These are phyloP conservation scores for Chrysodeixis includens DNA, from an alignment of 2,888 invertebrate species.

Conservation along the genomic window DNA sequence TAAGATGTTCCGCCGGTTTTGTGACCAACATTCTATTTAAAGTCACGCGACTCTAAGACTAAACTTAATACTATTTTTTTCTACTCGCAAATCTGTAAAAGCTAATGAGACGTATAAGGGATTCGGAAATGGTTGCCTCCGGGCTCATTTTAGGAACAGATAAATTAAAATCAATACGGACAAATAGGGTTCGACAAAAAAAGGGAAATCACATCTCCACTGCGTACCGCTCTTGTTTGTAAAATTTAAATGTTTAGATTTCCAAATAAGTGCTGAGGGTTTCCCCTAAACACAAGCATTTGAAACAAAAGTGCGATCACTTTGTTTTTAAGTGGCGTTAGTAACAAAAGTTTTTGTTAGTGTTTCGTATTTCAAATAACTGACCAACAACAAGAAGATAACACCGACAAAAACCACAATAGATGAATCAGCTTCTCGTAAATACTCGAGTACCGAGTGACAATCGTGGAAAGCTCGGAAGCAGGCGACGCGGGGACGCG, in stretches of 20 bases:
- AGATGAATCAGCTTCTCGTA: conserved; percentile 52
- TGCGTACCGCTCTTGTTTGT: no score
- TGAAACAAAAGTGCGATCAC: not conserved
- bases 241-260: not conserved
- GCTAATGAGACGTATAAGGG: no score
- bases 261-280: not conserved
- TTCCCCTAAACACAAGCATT: not conserved
- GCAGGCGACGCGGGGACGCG: conserved; percentile 51
- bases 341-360: conserved; percentile 14
- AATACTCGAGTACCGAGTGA: conserved; percentile 60
- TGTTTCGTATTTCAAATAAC: conserved; percentile 15
- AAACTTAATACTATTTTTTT: not conserved
- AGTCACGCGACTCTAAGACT: not conserved
- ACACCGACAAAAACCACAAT: conserved; percentile 49
- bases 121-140: no score
- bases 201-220: no score
- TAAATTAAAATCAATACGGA: no score
- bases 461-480: conserved; percentile 63
- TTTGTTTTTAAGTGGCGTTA: not conserved
- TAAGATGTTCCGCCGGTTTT: conserved; percentile 7
- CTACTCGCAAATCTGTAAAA: no score
- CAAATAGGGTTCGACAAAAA: not conserved
- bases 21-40: not conserved
- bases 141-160: not conserved
- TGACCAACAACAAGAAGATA: conserved; percentile 32